phyloP scores from a whole-genome alignment of 2,113 vertebrate genomes.

The Gila orcuttii region DNA sequence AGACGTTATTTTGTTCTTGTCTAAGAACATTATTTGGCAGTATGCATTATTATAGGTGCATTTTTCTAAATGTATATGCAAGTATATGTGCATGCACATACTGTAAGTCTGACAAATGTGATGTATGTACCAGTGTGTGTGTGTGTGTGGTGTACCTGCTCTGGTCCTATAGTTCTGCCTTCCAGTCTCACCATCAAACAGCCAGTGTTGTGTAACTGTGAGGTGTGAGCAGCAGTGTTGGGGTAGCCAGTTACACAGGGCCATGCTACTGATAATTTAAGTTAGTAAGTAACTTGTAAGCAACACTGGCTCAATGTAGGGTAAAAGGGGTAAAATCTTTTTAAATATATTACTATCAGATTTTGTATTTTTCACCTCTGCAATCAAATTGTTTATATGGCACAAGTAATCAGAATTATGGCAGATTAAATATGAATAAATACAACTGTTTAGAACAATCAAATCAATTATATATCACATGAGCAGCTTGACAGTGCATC shows the following conservation, averaged over 20 bases:
- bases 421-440: background rate
- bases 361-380: too few species aligned
- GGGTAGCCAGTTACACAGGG: background rate
- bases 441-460: background rate
- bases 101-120: background rate
- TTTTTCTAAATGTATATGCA: background rate
- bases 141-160: background rate
- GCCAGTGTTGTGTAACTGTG: conserved; percentile 34
- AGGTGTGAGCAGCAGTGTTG: background rate
- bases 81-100: background rate
- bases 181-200: conserved; percentile 32
- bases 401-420: too few species aligned
- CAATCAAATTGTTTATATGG: too few species aligned
- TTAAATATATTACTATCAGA: background rate
- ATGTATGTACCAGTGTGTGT: background rate
- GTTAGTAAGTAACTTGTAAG: background rate
- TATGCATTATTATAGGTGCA: background rate
- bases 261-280: background rate
- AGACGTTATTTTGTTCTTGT: background rate
- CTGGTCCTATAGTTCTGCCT: conserved; percentile 31
- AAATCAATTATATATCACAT: background rate
- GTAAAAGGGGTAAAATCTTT: background rate
- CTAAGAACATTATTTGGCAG: background rate
- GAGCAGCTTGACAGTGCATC: background rate
- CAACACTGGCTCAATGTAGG: background rate